These are phyloP conservation scores for Pyrochroa serraticornis DNA, from an alignment of 2,888 invertebrate species.

Conservation along the genomic window DNA sequence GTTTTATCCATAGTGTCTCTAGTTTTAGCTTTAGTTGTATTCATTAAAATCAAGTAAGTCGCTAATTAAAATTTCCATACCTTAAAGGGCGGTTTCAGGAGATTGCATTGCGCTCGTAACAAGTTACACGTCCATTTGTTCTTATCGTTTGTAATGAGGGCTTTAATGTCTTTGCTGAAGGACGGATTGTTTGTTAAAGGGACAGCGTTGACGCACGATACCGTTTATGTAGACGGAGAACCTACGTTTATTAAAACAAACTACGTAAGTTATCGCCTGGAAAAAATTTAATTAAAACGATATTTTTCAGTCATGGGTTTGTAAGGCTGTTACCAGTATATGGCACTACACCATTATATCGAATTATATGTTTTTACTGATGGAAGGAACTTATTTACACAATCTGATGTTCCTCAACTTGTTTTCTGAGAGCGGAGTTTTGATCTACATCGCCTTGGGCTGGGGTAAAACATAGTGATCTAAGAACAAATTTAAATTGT, in stretches of 20 bases:
- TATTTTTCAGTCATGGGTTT: conserved; percentile 65
- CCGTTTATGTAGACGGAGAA: conserved; percentile 52
- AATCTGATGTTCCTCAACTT: conserved; percentile 70
- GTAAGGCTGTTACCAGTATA: conserved; percentile 66
- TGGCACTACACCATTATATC: conserved; percentile 70
- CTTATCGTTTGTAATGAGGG: conserved; percentile 68
- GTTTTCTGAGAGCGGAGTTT: conserved; percentile 67
- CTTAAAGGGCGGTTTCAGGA: conserved; percentile 55
- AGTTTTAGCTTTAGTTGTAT: conserved; percentile 60
- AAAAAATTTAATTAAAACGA: conserved; percentile 3
- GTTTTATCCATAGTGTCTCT: conserved; percentile 61
- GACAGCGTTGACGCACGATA: conserved; percentile 57
- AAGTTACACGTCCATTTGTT: conserved; percentile 71
- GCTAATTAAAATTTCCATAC: neutral
- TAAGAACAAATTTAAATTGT: too few relatives aligned
- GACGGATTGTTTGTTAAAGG: conserved; percentile 63
- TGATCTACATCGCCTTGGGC: conserved; percentile 65
- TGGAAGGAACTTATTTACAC: conserved; percentile 74
- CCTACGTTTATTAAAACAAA: conserved; percentile 52
- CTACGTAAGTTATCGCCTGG: conserved; percentile 47
- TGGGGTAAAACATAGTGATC: conserved; percentile 65
- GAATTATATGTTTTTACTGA: conserved; percentile 72
- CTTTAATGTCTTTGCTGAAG: conserved; percentile 65
- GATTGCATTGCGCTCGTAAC: conserved; percentile 69
- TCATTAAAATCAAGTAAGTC: conserved; percentile 61